Percentiles rank a stretch among this genome's conserved stretches.
These are phyloP conservation scores for Pangasianodon gigas DNA, from an alignment of 2,113 vertebrate species.

Conservation along the genomic window DNA sequence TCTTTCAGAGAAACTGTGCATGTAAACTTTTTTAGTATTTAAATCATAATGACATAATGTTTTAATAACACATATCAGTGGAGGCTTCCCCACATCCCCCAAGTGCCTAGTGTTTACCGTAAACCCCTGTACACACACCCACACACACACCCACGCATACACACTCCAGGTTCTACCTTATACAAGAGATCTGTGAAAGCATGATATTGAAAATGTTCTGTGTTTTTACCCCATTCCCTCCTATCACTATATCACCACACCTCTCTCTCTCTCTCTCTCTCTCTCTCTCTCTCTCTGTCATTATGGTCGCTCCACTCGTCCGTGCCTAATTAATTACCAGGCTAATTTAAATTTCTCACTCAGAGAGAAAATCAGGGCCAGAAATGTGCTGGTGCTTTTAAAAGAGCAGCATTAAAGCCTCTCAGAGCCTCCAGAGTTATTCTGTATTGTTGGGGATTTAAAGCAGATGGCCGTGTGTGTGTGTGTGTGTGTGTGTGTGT, in stretches of 20 bases:
- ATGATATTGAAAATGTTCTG: neutral
- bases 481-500: constrained; percentile 6
- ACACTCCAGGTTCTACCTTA: neutral
- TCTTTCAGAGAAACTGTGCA: too few species aligned
- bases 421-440: neutral
- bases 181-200: neutral
- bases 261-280: constrained; percentile 28
- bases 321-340: constrained; percentile 63
- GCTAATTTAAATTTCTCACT: constrained; percentile 58
- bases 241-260: constrained; percentile 53
- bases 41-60: neutral
- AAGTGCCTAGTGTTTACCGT: too few species aligned
- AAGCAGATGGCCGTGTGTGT: neutral
- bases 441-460: neutral
- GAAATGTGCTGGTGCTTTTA: constrained; percentile 41
- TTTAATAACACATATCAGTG: neutral
- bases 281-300: constrained; percentile 48
- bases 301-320: neutral
- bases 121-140: too few species aligned
- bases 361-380: constrained; percentile 43
- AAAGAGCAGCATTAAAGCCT: constrained; percentile 15
- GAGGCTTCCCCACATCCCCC: too few species aligned
- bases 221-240: neutral
- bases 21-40: neutral
- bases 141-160: neutral